Base-by-base conservation (phyloP, 2,888 invertebrate genomes). In the Nymphalis c-album region DNA sequence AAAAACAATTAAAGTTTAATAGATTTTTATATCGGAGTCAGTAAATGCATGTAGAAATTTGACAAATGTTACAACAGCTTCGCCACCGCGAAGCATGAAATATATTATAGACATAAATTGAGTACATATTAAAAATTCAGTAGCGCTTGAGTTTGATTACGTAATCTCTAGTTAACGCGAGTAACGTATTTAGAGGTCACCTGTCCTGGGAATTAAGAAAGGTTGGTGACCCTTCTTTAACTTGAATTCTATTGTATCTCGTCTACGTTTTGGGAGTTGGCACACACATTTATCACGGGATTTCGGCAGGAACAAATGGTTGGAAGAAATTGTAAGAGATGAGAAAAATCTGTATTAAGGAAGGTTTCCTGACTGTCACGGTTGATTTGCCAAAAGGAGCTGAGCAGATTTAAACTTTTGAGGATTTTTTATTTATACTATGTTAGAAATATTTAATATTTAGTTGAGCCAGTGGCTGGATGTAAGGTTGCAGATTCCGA, bases 231-330 rank as follows among this genome's bases (percentile, higher is more conserved):
- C 22, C 26, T 31, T n/a, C 31, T 26, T 31, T 70, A 70, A 70
- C 61, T 70, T 67, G 70, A 67, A 70, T 64, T 64, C 67, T 47
- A 70, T 70, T 70, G 70, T 70, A 70, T 64, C 70, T 61, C 31
- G 53, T 55, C 53, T 55, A 26, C 69, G 64, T 70, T 70, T 70
- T 64, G 69, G 66, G 55, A 70, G 58, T 70, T 70, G 71, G 62
- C 70, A 69, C 64, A 70, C 65, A 64, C 72, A 74, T 73, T 74
- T 70, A 71, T 74, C 74, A 74, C 72, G 26, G 68, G 60, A 62
- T 63, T 72, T 64, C 71, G 71, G 70, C 62, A 69, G 60, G 66
- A 70, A 70, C 63, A 71, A 72, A 67, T 69, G 71, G 70, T 64
- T 59, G 67, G 71, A 74, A 74, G 68, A 72, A 71, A 68, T 66